phyloP scores from a whole-genome alignment of 2,113 vertebrate genomes.

The Etheostoma spectabile region DNA sequence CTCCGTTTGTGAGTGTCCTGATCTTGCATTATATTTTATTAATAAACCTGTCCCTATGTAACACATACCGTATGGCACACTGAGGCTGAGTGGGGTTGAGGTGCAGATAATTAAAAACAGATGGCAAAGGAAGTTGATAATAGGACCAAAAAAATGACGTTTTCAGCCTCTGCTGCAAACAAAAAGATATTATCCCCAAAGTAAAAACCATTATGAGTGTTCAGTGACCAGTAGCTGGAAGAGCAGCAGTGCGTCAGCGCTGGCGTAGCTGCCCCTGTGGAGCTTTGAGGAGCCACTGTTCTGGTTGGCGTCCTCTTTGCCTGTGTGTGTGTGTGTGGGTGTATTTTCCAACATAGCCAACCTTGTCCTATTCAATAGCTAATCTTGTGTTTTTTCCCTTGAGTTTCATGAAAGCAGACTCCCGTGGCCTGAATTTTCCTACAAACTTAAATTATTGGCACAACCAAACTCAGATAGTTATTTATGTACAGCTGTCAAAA shows the following conservation, averaged over 20 bases:
- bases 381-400: conserved; percentile 1
- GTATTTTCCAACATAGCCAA: conserved; percentile 22
- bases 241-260: conserved; percentile 57
- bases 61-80: neutral
- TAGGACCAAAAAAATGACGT: conserved; percentile 17
- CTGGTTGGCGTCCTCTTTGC: conserved; percentile 30
- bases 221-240: conserved; percentile 41
- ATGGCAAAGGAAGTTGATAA: conserved; percentile 9
- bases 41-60: neutral
- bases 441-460: neutral
- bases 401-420: neutral
- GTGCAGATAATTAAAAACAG: conserved; percentile 27
- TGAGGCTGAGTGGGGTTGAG: conserved; percentile 3
- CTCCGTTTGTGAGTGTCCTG: conserved; percentile 2
- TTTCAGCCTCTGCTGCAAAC: conserved; percentile 22
- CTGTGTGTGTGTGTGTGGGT: conserved; percentile 2
- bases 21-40: neutral
- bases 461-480: neutral
- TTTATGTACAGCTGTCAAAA: neutral
- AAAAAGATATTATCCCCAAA: conserved; percentile 44
- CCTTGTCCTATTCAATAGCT: neutral
- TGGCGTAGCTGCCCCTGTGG: conserved; percentile 50
- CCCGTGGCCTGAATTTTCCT: neutral
- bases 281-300: conserved; percentile 54
- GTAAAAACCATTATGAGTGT: conserved; percentile 43